Percentiles rank a stretch among this genome's conserved stretches.
Conservation (phyloP, 2,888 invertebrate genomes). For the Macrosoma leucophasiata region DNA sequence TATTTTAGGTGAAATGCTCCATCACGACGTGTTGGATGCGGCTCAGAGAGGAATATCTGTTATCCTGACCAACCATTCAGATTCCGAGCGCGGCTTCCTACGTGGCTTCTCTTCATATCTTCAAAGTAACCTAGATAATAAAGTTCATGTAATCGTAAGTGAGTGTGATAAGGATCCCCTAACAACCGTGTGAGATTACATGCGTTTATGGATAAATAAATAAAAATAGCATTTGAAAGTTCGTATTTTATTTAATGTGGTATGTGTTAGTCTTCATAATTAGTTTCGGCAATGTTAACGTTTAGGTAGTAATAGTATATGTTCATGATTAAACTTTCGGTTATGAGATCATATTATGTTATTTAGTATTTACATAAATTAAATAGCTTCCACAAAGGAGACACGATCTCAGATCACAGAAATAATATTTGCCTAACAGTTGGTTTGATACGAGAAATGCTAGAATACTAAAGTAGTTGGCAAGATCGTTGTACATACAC, state of each 20-base stretch:
- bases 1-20: slow-evolving; percentile 90
- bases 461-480: slow-evolving; percentile 54
- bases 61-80: slow-evolving; percentile 93
- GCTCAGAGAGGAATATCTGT: slow-evolving; percentile 86
- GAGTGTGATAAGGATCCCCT: slow-evolving; percentile 86
- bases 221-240: slow-evolving; percentile 10
- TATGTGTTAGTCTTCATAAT: too few species aligned
- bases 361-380: slow-evolving; percentile 28
- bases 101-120: slow-evolving; percentile 69
- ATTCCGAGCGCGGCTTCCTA: slow-evolving; percentile 94
- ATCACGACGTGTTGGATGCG: slow-evolving; percentile 94
- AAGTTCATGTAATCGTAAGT: slow-evolving; percentile 81
- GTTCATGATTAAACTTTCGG: slow-evolving; percentile 32
- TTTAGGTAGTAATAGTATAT: too few species aligned
- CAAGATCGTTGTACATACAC: slow-evolving; percentile 55
- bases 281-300: slow-evolving; percentile 16
- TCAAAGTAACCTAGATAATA: slow-evolving; percentile 49
- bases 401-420: too few species aligned
- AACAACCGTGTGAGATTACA: slow-evolving; percentile 73
- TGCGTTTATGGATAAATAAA: too few species aligned
- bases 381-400: slow-evolving; percentile 16
- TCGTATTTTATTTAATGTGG: slow-evolving; percentile 26
- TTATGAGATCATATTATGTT: slow-evolving; percentile 66
- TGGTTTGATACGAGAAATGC: too few species aligned
- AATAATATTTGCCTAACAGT: too few species aligned